These are phyloP conservation scores for Atractosteus spatula DNA, from an alignment of 2,113 vertebrate species.

Conservation along the genomic window DNA sequence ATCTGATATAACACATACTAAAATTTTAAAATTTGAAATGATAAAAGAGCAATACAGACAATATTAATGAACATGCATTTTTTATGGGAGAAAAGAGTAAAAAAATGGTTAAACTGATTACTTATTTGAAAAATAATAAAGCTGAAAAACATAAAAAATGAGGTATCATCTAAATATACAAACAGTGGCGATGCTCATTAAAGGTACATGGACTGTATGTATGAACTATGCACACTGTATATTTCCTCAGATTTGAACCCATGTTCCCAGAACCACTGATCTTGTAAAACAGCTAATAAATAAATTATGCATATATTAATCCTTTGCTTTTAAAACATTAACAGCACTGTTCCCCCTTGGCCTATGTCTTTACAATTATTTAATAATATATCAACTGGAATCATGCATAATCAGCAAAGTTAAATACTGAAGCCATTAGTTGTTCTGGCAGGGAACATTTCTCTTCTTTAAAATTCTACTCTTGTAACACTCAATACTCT, in stretches of 20 bases:
- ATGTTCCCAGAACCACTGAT: background rate
- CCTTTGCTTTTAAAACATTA: conserved; percentile 1
- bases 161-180: too few species aligned
- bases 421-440: background rate
- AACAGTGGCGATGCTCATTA: background rate
- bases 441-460: conserved; percentile 6
- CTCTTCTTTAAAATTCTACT: conserved; percentile 9
- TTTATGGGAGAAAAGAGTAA: too few species aligned
- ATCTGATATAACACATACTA: too few species aligned
- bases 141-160: too few species aligned
- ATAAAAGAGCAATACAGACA: too few species aligned
- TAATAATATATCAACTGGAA: conserved; percentile 29
- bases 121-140: background rate
- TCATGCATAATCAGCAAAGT: background rate
- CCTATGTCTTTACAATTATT: conserved; percentile 48
- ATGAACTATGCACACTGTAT: too few species aligned
- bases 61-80: too few species aligned
- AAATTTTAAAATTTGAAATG: too few species aligned
- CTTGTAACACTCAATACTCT: background rate
- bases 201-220: background rate
- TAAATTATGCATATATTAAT: background rate
- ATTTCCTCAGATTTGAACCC: background rate
- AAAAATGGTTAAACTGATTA: background rate
- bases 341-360: background rate
- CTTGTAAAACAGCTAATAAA: background rate